Conservation (phyloP, 2,888 invertebrate species). For the Furcula furcula region DNA sequence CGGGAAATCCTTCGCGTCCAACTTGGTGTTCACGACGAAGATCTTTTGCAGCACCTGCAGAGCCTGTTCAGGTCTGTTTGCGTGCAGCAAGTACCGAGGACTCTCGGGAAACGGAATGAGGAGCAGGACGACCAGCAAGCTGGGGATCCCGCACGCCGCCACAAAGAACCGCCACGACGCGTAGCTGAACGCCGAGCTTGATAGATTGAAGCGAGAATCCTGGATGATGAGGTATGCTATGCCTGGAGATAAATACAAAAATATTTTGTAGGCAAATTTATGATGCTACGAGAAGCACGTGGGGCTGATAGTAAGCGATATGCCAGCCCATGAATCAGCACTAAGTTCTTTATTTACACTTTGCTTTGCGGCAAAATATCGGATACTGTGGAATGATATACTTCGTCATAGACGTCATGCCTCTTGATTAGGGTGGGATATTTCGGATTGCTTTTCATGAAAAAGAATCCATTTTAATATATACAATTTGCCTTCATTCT, state of each 20-base stretch:
- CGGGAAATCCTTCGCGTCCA: conserved; percentile 75
- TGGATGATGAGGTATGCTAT: conserved; percentile 74
- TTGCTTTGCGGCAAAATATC: too few species aligned
- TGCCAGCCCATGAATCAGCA: too few species aligned
- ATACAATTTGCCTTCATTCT: too few species aligned
- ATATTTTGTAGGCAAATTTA: not conserved
- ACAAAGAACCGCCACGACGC: conserved; percentile 85
- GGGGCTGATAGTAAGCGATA: too few species aligned
- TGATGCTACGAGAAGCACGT: too few species aligned
- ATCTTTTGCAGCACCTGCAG: conserved; percentile 77
- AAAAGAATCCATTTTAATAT: too few species aligned
- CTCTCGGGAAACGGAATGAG: conserved; percentile 81
- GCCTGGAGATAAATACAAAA: too few species aligned
- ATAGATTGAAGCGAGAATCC: conserved; percentile 55
- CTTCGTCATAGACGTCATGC: too few species aligned
- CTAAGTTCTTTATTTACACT: too few species aligned
- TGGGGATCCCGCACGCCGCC: conserved; percentile 82
- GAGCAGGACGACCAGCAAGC: conserved; percentile 72
- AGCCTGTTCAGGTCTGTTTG: conserved; percentile 73
- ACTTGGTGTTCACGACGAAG: conserved; percentile 77
- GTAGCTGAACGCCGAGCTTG: conserved; percentile 62
- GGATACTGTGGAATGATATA: too few species aligned
- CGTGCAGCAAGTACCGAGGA: conserved; percentile 78
- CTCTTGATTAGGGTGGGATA: too few species aligned
- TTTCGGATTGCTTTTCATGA: too few species aligned